These are phyloP conservation scores for Emmelina monodactyla DNA, from an alignment of 2,888 invertebrate genomes.

Conservation along the genomic window DNA sequence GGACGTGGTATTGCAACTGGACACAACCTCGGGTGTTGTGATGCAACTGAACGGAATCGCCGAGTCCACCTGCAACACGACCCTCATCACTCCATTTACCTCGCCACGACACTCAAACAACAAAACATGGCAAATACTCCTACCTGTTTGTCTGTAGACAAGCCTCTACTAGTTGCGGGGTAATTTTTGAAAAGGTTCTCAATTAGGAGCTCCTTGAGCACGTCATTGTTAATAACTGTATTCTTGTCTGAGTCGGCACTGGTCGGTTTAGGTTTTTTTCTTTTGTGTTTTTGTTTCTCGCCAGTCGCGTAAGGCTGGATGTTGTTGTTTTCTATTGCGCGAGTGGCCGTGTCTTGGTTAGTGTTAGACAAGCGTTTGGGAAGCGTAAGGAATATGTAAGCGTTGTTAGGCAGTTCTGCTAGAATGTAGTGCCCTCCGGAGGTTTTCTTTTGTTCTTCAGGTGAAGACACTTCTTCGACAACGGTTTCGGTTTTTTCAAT, in stretches of 20 bases:
- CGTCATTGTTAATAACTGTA: conserved; percentile 29
- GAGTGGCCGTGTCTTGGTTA: conserved; percentile 16
- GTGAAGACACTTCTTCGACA: too few species aligned
- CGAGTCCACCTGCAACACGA: conserved; percentile 47
- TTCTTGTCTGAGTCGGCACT: conserved; percentile 23
- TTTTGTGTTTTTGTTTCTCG: conserved; percentile 13
- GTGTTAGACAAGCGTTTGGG: conserved; percentile 30
- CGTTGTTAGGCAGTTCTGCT: conserved; percentile 34
- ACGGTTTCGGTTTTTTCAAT: too few species aligned
- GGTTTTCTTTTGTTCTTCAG: conserved; percentile 13
- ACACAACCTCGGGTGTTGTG: conserved; percentile 57
- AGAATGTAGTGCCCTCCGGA: conserved; percentile 20
- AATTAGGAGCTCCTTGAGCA: conserved; percentile 38
- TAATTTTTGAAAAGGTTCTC: conserved; percentile 34
- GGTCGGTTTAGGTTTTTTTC: conserved; percentile 21
- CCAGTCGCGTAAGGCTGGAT: neutral
- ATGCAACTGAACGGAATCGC: conserved; percentile 62
- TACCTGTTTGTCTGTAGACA: conserved; percentile 33
- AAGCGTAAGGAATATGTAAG: conserved; percentile 41
- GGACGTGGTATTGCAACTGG: conserved; percentile 51
- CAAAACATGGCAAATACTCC: conserved; percentile 21
- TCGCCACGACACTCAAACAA: conserved; percentile 6
- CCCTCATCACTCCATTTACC: conserved; percentile 14
- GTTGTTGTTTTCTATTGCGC: neutral
- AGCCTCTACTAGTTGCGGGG: conserved; percentile 15